Conservation (phyloP, 1,140 invertebrate genomes). For the Aleiodes sp. region DNA sequence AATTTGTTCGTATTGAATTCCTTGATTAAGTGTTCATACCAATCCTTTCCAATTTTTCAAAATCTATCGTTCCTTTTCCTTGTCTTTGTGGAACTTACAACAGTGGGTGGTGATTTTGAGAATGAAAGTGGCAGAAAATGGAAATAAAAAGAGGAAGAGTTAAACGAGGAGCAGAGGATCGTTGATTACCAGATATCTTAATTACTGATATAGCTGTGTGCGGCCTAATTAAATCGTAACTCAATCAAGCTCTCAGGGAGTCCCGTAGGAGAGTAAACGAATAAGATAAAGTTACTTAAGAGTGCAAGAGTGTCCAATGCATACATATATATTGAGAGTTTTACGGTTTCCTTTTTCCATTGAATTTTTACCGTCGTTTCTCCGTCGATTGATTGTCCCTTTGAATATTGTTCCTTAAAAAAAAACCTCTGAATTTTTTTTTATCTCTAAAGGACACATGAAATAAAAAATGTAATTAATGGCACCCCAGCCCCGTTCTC, state of each 20-base stretch:
- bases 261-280: conserved; percentile 28
- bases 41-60: too few species aligned
- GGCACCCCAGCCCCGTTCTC: too few species aligned
- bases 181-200: conserved; percentile 64
- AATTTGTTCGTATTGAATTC: too few species aligned
- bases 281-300: background rate
- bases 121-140: background rate
- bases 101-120: too few species aligned
- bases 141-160: background rate
- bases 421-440: conserved; percentile 22
- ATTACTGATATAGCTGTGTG: conserved; percentile 55
- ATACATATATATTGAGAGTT: background rate
- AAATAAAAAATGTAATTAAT: conserved; percentile 33
- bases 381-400: background rate
- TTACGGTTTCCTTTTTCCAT: background rate
- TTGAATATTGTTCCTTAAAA: background rate
- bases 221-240: conserved; percentile 64
- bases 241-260: conserved; percentile 50
- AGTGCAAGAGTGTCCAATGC: background rate
- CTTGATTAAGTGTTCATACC: too few species aligned
- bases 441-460: conserved; percentile 28
- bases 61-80: too few species aligned
- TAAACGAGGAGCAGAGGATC: conserved; percentile 26
- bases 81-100: too few species aligned
- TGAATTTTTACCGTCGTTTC: background rate